Percentiles rank a stretch among this genome's conserved stretches.
These are phyloP conservation scores for Panthera uncia DNA, from an alignment of 2,113 vertebrate genomes.

Conservation along the genomic window DNA sequence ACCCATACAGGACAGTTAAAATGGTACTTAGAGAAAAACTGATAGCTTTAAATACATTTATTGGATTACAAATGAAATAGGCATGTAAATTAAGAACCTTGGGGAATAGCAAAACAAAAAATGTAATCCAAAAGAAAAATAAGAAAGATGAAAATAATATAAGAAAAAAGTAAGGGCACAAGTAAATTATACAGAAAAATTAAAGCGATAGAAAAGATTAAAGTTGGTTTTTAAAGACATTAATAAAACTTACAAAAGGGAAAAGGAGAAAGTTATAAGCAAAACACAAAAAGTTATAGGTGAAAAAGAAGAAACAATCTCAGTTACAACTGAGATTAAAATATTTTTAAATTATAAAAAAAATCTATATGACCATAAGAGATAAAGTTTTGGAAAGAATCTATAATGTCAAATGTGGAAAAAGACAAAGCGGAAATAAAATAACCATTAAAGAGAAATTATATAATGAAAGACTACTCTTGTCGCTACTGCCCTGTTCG, in stretches of 20 bases:
- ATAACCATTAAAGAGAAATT: constrained; percentile 11
- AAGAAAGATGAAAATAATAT: neutral
- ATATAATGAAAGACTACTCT: neutral
- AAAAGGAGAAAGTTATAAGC: neutral
- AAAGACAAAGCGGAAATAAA: constrained; percentile 44
- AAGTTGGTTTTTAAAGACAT: neutral
- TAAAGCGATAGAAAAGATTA: neutral
- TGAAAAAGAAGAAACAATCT: constrained; percentile 17
- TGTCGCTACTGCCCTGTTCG: neutral
- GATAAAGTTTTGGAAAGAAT: neutral
- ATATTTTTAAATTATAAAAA: constrained; percentile 3
- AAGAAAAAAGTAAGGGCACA: neutral
- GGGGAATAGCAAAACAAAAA: neutral
- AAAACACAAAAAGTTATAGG: neutral
- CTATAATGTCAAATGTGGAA: neutral
- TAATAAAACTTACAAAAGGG: constrained; percentile 14
- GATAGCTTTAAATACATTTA: neutral
- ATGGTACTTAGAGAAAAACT: neutral
- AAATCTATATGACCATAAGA: neutral
- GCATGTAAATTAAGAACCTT: constrained; percentile 11
- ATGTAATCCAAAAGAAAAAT: constrained; percentile 12
- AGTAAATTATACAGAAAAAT: constrained; percentile 9
- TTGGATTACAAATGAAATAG: neutral
- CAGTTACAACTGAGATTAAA: neutral
- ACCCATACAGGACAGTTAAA: neutral